A percentile compares a stretch with the other conserved stretches of the same genome.
These are phyloP conservation scores for Dendrolimus punctatus DNA, from an alignment of 1,140 invertebrate species.

Conservation along the genomic window DNA sequence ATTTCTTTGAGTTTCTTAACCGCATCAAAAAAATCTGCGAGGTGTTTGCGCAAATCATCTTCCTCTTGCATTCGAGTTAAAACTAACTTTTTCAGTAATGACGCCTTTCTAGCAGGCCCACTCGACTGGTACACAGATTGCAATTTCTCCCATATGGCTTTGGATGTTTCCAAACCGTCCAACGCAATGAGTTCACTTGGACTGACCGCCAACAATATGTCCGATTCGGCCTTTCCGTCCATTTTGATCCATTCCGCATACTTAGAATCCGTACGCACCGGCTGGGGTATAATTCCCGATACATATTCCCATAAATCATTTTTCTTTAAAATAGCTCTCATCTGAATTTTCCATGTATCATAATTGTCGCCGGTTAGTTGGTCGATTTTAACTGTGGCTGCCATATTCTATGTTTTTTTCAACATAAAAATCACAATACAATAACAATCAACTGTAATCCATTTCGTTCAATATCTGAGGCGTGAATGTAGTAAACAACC, in stretches of 20 bases:
- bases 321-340: conserved; percentile 27
- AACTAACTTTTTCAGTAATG: conserved; percentile 25
- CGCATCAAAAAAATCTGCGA: conserved; percentile 26
- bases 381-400: conserved; percentile 20
- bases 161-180: conserved; percentile 23
- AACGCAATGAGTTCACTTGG: conserved; percentile 20
- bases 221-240: conserved; percentile 24
- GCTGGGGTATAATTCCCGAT: conserved; percentile 13
- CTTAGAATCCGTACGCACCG: conserved; percentile 14
- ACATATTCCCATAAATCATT: conserved; percentile 25
- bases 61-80: conserved; percentile 23
- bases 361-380: conserved; percentile 15
- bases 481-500: background rate
- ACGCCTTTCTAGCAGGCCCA: conserved; percentile 23
- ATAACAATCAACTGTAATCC: background rate
- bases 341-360: conserved; percentile 27
- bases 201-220: conserved; percentile 25
- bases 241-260: conserved; percentile 21
- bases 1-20: conserved; percentile 28
- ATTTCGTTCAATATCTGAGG: background rate
- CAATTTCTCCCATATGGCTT: conserved; percentile 25
- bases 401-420: conserved; percentile 12
- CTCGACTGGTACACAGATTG: conserved; percentile 23
- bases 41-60: conserved; percentile 22
- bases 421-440: conserved; percentile 1